Evolutionary conservation across 1,140 invertebrate genomes (phyloP).

Genomic region (Ceratoteleas bidentatus): DNA sequence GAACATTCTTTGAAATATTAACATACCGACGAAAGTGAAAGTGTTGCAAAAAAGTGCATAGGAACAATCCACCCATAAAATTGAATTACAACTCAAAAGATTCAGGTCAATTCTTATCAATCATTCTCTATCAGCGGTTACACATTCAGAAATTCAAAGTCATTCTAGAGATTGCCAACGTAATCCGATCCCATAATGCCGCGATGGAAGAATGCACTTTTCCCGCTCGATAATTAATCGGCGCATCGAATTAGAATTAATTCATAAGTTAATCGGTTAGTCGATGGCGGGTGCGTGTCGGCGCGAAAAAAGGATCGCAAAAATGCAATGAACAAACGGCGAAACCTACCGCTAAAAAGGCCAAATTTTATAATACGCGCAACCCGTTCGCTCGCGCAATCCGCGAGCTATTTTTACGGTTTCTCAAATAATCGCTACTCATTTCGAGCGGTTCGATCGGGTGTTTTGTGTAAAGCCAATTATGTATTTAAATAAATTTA

Average conservation of each 20-base stretch:
- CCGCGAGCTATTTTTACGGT: background rate
- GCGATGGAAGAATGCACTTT: background rate
- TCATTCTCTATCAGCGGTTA: too few species aligned
- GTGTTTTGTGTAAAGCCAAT: background rate
- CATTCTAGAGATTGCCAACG: too few species aligned
- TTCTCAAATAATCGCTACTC: background rate
- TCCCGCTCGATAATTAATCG: background rate
- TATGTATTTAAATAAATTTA: constrained; percentile 23
- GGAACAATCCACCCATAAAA: too few species aligned
- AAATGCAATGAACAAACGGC: too few species aligned
- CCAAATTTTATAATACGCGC: constrained; percentile 4
- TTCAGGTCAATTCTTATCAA: too few species aligned
- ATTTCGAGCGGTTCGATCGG: background rate
- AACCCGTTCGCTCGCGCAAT: background rate
- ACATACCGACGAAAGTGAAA: too few species aligned
- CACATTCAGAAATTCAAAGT: too few species aligned
- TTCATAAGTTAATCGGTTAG: constrained; percentile 4
- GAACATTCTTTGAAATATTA: too few species aligned
- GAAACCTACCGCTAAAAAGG: too few species aligned
- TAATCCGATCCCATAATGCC: too few species aligned
- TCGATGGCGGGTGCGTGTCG: background rate
- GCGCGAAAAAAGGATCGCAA: background rate
- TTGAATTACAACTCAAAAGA: too few species aligned
- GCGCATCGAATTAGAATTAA: constrained; percentile 1
- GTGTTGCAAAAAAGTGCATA: too few species aligned